Evolutionary conservation across 1,140 invertebrate genomes (phyloP).

Genomic region (Cheumatopsyche charites): DNA sequence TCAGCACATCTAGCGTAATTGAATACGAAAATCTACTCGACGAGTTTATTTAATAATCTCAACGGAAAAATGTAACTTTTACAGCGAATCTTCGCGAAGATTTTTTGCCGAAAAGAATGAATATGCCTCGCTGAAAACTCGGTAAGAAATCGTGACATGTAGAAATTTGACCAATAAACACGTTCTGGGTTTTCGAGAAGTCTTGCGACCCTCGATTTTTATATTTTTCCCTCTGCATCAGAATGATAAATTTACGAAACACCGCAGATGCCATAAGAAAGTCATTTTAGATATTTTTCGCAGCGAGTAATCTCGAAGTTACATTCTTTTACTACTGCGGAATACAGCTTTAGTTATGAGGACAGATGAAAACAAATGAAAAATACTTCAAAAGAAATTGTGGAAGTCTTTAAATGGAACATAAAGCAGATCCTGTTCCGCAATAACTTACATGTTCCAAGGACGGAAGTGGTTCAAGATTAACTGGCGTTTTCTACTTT

Average conservation of each 20-base stretch:
- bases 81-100: too few relatives aligned
- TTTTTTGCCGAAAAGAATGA: not conserved
- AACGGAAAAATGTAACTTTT: too few relatives aligned
- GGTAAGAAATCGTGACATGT: not conserved
- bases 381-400: slow-evolving; percentile 17
- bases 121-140: not conserved
- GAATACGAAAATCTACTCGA: too few relatives aligned
- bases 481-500: slow-evolving; percentile 12
- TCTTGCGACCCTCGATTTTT: not conserved
- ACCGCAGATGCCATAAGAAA: too few relatives aligned
- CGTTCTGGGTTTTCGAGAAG: not conserved
- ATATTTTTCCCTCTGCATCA: not conserved
- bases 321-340: too few relatives aligned
- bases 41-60: too few relatives aligned
- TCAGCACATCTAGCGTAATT: too few relatives aligned
- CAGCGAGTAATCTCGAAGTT: not conserved
- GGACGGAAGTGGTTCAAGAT: slow-evolving; percentile 21
- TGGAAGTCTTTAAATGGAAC: slow-evolving; percentile 6
- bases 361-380: not conserved
- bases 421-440: slow-evolving; percentile 17
- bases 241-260: too few relatives aligned
- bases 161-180: slow-evolving; percentile 9
- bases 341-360: not conserved
- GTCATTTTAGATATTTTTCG: too few relatives aligned
- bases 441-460: slow-evolving; percentile 16